Evolutionary conservation across 37 sponge, comb jelly and placozoan genomes (phyloP).

Genomic region (Haliclona indistincta): DNA sequence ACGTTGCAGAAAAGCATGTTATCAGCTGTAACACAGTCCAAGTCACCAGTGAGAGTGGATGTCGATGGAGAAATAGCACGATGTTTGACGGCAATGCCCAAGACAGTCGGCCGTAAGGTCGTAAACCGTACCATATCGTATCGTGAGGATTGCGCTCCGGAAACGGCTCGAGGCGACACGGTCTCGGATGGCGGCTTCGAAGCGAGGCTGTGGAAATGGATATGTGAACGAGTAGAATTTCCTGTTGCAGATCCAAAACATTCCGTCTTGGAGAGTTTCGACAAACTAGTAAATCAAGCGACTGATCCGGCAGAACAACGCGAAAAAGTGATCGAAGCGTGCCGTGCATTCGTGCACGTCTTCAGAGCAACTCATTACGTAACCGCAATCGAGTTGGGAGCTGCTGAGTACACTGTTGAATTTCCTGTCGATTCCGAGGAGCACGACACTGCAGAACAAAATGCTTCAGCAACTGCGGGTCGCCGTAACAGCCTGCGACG

Average conservation of each 20-base stretch:
- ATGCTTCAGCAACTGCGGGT: neutral
- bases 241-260: too few relatives aligned
- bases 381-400: constrained; percentile 53
- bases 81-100: constrained; percentile 7
- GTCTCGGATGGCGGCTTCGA: constrained; percentile 14
- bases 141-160: constrained; percentile 25
- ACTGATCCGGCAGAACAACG: neutral
- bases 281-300: neutral
- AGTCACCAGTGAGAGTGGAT: constrained; percentile 31
- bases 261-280: neutral
- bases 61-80: constrained; percentile 39
- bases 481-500: too few relatives aligned
- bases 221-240: constrained; percentile 33
- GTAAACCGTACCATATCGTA: constrained; percentile 52
- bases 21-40: constrained; percentile 14
- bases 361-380: constrained; percentile 72
- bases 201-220: constrained; percentile 43
- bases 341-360: constrained; percentile 32
- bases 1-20: constrained; percentile 24
- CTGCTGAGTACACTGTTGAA: constrained; percentile 59
- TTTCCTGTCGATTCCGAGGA: constrained; percentile 37
- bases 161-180: neutral
- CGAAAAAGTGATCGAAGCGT: constrained; percentile 1
- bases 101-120: constrained; percentile 39
- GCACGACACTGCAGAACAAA: too few relatives aligned